Percentiles rank a stretch among this genome's conserved stretches.
Conservation (phyloP, 2,797 vertebrate genomes). For the Sternotherus odoratus region DNA sequence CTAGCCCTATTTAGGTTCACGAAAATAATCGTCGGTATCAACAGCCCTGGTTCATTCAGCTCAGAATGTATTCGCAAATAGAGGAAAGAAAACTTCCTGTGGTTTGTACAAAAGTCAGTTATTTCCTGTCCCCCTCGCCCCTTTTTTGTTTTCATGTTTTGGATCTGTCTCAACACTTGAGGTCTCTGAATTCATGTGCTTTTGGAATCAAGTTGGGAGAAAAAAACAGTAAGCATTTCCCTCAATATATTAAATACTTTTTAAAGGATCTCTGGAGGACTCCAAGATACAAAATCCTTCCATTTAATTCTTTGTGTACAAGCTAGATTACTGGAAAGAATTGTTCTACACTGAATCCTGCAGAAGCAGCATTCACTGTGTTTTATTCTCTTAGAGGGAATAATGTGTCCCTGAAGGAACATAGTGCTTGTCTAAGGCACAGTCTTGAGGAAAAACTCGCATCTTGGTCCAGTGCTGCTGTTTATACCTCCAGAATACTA, state of each 20-base stretch:
- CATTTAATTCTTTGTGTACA: background rate
- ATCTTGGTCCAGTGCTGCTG: background rate
- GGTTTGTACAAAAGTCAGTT: background rate
- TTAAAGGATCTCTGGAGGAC: background rate
- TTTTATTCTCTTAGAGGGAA: slow-evolving; percentile 3
- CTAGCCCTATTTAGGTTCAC: background rate
- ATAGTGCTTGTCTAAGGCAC: background rate
- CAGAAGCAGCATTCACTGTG: background rate
- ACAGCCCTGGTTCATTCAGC: background rate
- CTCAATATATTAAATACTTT: background rate
- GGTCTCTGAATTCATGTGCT: background rate
- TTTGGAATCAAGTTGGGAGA: background rate
- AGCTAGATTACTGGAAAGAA: background rate
- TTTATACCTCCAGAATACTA: background rate
- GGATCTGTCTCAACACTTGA: background rate
- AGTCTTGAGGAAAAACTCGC: background rate
- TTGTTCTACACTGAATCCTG: background rate
- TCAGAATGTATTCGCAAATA: background rate
- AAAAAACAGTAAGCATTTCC: background rate
- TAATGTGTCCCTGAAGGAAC: background rate
- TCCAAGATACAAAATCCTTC: background rate
- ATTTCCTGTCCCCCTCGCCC: background rate
- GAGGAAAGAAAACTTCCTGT: background rate
- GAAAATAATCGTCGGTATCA: background rate
- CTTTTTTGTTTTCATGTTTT: background rate